These are phyloP conservation scores for Mus caroli DNA, from an alignment of 2,797 vertebrate genomes.

Conservation along the genomic window DNA sequence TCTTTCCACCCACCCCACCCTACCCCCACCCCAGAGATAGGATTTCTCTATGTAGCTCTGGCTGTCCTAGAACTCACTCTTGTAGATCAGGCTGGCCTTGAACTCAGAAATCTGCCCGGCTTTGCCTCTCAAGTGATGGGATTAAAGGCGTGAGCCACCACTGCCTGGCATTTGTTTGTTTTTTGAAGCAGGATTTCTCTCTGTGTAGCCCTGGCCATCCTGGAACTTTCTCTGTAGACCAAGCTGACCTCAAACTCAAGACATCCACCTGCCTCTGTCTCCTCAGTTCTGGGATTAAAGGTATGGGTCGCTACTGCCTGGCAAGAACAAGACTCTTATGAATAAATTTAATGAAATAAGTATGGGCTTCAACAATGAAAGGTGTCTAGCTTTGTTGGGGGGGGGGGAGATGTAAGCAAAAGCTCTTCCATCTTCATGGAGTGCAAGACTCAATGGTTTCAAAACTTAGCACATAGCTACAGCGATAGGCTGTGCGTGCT, in stretches of 20 bases:
- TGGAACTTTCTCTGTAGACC: background rate
- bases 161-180: background rate
- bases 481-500: background rate
- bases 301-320: background rate
- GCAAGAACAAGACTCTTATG: constrained; percentile 32
- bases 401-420: background rate
- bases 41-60: too few relatives aligned
- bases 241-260: background rate
- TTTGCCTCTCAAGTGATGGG: too few relatives aligned
- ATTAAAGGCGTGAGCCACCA: too few relatives aligned
- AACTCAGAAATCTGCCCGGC: too few relatives aligned
- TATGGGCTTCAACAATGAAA: background rate
- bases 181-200: background rate
- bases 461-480: constrained; percentile 29
- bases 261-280: background rate
- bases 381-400: background rate
- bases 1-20: too few relatives aligned
- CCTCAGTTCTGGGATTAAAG: background rate
- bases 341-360: constrained; percentile 38
- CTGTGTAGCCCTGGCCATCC: background rate
- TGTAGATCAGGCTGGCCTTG: too few relatives aligned
- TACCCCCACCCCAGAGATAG: too few relatives aligned
- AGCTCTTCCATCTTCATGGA: background rate
- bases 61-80: too few relatives aligned
- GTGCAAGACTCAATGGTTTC: background rate